These are phyloP conservation scores for Pseudobourletiella spinata DNA, from an alignment of 1,140 invertebrate species.

Conservation along the genomic window DNA sequence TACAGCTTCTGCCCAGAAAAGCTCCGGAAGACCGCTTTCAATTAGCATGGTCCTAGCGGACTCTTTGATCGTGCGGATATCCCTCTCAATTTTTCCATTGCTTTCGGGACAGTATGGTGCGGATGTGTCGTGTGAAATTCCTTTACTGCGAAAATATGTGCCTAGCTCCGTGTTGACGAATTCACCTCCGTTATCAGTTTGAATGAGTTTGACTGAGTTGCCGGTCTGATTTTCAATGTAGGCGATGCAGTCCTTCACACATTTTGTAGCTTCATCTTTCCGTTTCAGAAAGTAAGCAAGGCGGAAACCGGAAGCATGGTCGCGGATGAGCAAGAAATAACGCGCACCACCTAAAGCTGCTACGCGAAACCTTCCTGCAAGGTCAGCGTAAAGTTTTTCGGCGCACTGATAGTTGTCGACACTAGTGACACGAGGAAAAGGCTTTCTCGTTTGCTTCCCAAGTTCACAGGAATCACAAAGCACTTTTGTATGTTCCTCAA, in stretches of 20 bases:
- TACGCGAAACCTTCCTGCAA: constrained; percentile 43
- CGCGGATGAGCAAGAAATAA: constrained; percentile 42
- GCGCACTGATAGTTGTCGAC: not conserved
- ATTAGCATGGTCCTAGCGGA: constrained; percentile 5
- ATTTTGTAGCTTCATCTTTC: constrained; percentile 40
- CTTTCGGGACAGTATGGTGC: constrained; percentile 43
- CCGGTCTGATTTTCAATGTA: constrained; percentile 14
- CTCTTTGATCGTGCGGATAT: constrained; percentile 10
- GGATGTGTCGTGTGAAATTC: constrained; percentile 36
- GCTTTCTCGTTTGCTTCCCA: not conserved
- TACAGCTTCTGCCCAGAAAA: constrained; percentile 14
- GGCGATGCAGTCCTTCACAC: constrained; percentile 39
- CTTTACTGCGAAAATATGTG: constrained; percentile 5
- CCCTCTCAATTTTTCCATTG: constrained; percentile 15
- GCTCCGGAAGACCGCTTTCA: not conserved
- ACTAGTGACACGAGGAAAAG: not conserved
- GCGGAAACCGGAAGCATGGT: constrained; percentile 41
- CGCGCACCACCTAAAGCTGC: constrained; percentile 37
- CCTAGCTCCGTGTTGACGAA: constrained; percentile 17
- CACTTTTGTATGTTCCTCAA: not conserved
- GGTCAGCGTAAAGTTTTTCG: constrained; percentile 36
- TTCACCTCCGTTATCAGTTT: not conserved
- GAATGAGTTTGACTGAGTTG: constrained; percentile 28
- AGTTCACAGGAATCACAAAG: not conserved
- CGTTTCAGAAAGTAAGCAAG: constrained; percentile 41